A percentile compares a stretch with the other conserved stretches of the same genome.
phyloP scores from a whole-genome alignment of 2,888 invertebrate species.

The Acronicta leporina region DNA sequence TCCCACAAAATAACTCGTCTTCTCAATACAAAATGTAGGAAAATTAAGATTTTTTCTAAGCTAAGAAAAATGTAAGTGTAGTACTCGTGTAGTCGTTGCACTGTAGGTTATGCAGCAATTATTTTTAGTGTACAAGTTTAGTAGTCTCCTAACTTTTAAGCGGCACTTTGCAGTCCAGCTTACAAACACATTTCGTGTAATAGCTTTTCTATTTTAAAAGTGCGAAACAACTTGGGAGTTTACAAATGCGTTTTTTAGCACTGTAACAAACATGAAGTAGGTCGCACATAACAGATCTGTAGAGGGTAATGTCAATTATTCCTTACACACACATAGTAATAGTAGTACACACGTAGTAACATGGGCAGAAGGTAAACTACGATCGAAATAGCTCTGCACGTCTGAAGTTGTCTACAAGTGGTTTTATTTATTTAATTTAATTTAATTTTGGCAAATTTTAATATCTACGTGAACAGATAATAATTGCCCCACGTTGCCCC shows the following conservation, averaged over 20 bases:
- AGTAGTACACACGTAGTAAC: too few relatives aligned
- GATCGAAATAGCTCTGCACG: too few relatives aligned
- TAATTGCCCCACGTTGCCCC: too few relatives aligned
- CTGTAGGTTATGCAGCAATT: slow-evolving; percentile 37
- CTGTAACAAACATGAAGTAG: slow-evolving; percentile 29
- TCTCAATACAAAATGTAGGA: neutral
- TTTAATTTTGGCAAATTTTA: too few relatives aligned
- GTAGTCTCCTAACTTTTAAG: slow-evolving; percentile 45
- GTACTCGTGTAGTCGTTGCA: slow-evolving; percentile 1
- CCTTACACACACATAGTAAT: neutral
- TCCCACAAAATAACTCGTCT: too few relatives aligned
- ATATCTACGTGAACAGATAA: too few relatives aligned
- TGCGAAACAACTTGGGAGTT: slow-evolving; percentile 21
- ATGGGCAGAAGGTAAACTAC: slow-evolving; percentile 16
- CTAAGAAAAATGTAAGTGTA: slow-evolving; percentile 18
- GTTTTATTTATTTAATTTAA: too few relatives aligned
- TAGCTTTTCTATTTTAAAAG: slow-evolving; percentile 44
- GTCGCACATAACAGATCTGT: slow-evolving; percentile 40
- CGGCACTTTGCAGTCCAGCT: slow-evolving; percentile 44
- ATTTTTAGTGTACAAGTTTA: slow-evolving; percentile 39
- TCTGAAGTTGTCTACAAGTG: too few relatives aligned
- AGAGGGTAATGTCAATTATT: slow-evolving; percentile 23
- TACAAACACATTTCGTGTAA: slow-evolving; percentile 39
- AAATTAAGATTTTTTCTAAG: slow-evolving; percentile 8
- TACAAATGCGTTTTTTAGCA: slow-evolving; percentile 17